Evolutionary conservation across 2,113 vertebrate species (phyloP), one percentile per base, ranked within the genome.

Genomic region (Marmota monax): DNA sequence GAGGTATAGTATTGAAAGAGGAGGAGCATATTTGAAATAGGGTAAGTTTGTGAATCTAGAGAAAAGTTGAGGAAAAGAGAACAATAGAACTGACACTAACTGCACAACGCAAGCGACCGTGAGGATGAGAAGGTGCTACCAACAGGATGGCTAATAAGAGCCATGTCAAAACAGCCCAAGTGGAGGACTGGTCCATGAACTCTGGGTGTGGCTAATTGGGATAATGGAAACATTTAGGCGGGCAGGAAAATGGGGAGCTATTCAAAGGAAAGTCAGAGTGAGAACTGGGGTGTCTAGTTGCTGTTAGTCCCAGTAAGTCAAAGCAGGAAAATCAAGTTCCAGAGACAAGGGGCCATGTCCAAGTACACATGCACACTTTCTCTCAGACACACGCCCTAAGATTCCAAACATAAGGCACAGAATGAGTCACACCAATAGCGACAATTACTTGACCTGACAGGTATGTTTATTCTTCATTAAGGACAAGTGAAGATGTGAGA

Each of bases 91-190:
- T 72, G 53, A 39, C 10, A 22, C 7, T 17, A 39, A 13, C 80
- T 12, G 10, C 4, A 3, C 1, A 6, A 29, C 5, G 29, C 29
- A 10, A n/a, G 8, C 16, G 5, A 34, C n/a, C 0, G 0, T 0
- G 0, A 25, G 20, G 56, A 56, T 1, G 13, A 18, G 34, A 7
- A 4, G 5, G 45, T 22, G 39, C 74, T 11, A 11, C 67, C 29
- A 17, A 4, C 16, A 17, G 63, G 4, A 5, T 8, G 25, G 58
- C 48, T 37, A 29, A 22, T 5, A 23, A 42, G 84, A 65, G n/a
- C 20, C 32, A 1, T 34, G 12, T 45, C 53, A 18, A 56, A 39
- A 39, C 23, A 51, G 34, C 23, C 48, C 2, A 48, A 61, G 27
- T 32, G 8, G 9, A 25, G 86, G 51, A 74, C 7, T 18, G 48